Conservation (phyloP, 1,140 invertebrate species). For the Bombyx mori region ASM3026992v2 NC_085117.1:9685501-9686000, state of each 20-base stretch:
- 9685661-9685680: conserved; percentile 25
- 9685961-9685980: conserved; percentile 29
- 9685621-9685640: conserved; percentile 19
- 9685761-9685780: too few species aligned
- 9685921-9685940: conserved; percentile 30
- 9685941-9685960: conserved; percentile 26
- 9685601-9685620: conserved; percentile 26
- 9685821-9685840: too few species aligned
- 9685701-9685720: too few species aligned
- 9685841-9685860: too few species aligned
- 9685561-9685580: too few species aligned
- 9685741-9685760: too few species aligned
- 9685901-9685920: conserved; percentile 29
- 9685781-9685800: too few species aligned
- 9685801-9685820: too few species aligned
- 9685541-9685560: too few species aligned
- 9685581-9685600: conserved; percentile 15
- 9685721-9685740: too few species aligned
- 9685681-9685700: conserved; percentile 19
- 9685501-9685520: neutral
- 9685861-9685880: conserved; percentile 20
- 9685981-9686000: conserved; percentile 17
- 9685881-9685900: conserved; percentile 26
- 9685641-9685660: conserved; percentile 27
- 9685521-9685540: too few species aligned